These are phyloP conservation scores for Rhea americana DNA, from an alignment of 2,113 vertebrate species.

Conservation along the genomic window DNA sequence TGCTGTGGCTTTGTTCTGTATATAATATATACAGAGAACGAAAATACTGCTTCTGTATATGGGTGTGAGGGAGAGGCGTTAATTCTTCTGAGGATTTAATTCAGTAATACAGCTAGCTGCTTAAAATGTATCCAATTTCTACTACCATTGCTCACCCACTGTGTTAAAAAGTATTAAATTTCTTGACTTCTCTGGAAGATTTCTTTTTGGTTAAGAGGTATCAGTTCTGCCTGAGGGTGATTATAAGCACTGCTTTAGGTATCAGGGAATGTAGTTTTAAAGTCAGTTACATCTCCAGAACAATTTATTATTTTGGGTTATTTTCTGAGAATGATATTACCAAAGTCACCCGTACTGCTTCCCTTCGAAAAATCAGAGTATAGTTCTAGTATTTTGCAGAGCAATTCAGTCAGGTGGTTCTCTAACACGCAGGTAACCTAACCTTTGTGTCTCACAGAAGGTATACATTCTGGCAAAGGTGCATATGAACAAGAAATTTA, in stretches of 20 bases:
- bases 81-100: background rate
- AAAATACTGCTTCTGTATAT: background rate
- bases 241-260: background rate
- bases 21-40: background rate
- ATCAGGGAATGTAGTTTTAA: background rate
- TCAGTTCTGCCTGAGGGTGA: background rate
- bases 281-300: background rate
- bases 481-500: background rate
- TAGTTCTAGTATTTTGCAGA: background rate
- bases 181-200: background rate
- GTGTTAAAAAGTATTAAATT: background rate
- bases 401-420: background rate
- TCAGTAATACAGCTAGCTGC: background rate
- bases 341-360: background rate
- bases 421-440: background rate
- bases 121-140: background rate
- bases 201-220: background rate
- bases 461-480: background rate
- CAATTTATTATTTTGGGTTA: background rate
- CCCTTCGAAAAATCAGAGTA: background rate
- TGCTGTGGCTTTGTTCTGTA: background rate
- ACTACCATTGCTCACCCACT: background rate
- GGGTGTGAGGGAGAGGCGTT: background rate
- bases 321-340: background rate
- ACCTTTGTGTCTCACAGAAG: background rate